Evolutionary conservation across 2,797 vertebrate species (phyloP).

Genomic region (Squalus acanthias): DNA sequence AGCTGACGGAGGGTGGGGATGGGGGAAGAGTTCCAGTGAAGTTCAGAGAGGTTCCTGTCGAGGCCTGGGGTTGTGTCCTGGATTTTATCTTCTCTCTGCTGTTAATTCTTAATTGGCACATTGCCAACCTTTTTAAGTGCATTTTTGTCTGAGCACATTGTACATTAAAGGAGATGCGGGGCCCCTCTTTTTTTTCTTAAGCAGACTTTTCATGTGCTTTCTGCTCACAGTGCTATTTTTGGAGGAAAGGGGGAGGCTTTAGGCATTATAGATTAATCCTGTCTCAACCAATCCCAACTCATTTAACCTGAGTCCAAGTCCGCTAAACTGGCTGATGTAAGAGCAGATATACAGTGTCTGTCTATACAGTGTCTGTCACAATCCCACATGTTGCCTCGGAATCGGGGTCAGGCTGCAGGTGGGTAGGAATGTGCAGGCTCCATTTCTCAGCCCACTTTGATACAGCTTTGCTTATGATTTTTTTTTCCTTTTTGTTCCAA

Average conservation of each 20-base stretch:
- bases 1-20: background rate
- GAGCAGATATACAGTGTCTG: background rate
- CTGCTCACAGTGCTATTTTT: background rate
- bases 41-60: background rate
- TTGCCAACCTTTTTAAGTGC: background rate
- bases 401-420: background rate
- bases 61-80: background rate
- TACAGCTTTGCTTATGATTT: background rate
- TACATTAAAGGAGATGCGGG: background rate
- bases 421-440: background rate
- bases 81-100: background rate
- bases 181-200: background rate
- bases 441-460: background rate
- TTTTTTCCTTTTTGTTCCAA: background rate
- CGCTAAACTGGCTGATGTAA: background rate
- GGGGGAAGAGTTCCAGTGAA: background rate
- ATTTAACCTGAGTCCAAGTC: background rate
- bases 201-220: conserved; percentile 14
- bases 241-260: background rate
- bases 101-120: conserved; percentile 21
- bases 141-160: background rate
- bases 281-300: background rate
- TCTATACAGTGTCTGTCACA: background rate
- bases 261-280: background rate
- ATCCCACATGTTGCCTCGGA: background rate